Evolutionary conservation across 2,888 invertebrate genomes (phyloP).

Genomic region (Heliconius cydno): DNA sequence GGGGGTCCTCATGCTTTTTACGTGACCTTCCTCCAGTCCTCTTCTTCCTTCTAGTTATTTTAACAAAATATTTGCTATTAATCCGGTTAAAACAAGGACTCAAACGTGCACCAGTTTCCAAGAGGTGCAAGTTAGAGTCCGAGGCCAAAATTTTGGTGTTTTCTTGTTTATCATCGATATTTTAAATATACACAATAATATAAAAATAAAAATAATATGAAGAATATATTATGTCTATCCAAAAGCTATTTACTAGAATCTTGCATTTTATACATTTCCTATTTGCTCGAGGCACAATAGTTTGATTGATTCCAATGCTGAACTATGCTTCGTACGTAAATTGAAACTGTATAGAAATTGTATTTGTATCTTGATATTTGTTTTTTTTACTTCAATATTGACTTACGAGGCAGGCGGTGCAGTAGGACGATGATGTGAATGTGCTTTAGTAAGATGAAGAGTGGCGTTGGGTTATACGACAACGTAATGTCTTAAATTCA

Average conservation of each 20-base stretch:
- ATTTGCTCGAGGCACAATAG: constrained; percentile 26
- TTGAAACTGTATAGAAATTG: constrained; percentile 23
- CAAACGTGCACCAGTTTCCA: not conserved
- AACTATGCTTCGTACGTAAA: constrained; percentile 25
- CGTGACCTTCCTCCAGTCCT: too few species aligned
- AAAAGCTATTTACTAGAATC: constrained; percentile 26
- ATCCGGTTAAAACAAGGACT: not conserved
- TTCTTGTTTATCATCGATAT: too few species aligned
- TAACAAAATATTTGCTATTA: too few species aligned
- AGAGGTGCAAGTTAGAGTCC: not conserved
- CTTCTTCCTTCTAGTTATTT: too few species aligned
- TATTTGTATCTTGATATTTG: constrained; percentile 16
- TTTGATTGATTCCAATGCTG: constrained; percentile 31
- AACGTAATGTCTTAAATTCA: too few species aligned
- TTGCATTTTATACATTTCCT: constrained; percentile 33
- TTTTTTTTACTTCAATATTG: constrained; percentile 1
- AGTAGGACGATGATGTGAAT: too few species aligned
- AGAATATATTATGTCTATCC: constrained; percentile 26
- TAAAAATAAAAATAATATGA: constrained; percentile 1
- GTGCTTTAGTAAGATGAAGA: too few species aligned
- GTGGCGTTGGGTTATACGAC: too few species aligned
- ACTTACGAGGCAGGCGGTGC: not conserved
- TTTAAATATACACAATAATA: not conserved
- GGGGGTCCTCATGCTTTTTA: too few species aligned
- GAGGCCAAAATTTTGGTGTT: too few species aligned